Conservation (phyloP, 2,888 invertebrate species). For the Liodrosophila aerea region DNA sequence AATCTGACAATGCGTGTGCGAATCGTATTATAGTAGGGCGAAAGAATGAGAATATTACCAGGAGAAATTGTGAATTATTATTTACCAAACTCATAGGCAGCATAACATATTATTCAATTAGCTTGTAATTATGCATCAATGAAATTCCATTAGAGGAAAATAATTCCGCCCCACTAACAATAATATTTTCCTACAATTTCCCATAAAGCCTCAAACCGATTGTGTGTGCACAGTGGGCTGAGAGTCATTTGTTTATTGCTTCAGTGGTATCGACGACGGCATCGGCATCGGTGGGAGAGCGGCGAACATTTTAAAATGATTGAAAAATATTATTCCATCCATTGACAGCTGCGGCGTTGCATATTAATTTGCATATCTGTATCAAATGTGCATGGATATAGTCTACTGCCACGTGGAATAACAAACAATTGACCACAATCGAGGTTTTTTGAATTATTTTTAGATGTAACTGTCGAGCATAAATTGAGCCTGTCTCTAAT, state of each 20-base stretch:
- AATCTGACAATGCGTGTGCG: slow-evolving; percentile 17
- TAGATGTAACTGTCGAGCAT: slow-evolving; percentile 16
- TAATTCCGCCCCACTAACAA: slow-evolving; percentile 3
- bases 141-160: slow-evolving; percentile 18
- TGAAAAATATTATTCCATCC: slow-evolving; percentile 64
- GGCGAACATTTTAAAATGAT: slow-evolving; percentile 57
- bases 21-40: not conserved
- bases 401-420: slow-evolving; percentile 17
- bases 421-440: slow-evolving; percentile 58
- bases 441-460: slow-evolving; percentile 43
- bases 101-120: slow-evolving; percentile 40
- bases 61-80: slow-evolving; percentile 4
- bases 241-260: slow-evolving; percentile 34
- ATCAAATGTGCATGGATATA: slow-evolving; percentile 1
- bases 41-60: not conserved
- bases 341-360: slow-evolving; percentile 59
- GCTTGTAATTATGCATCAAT: slow-evolving; percentile 29
- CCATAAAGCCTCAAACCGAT: not conserved
- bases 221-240: not conserved
- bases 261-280: slow-evolving; percentile 7
- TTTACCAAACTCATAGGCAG: not conserved
- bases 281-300: not conserved
- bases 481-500: slow-evolving; percentile 53
- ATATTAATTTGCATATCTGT: slow-evolving; percentile 57
- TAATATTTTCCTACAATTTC: slow-evolving; percentile 17